phyloP scores from a whole-genome alignment of 2,888 invertebrate genomes.

The Melieria omissa region DNA sequence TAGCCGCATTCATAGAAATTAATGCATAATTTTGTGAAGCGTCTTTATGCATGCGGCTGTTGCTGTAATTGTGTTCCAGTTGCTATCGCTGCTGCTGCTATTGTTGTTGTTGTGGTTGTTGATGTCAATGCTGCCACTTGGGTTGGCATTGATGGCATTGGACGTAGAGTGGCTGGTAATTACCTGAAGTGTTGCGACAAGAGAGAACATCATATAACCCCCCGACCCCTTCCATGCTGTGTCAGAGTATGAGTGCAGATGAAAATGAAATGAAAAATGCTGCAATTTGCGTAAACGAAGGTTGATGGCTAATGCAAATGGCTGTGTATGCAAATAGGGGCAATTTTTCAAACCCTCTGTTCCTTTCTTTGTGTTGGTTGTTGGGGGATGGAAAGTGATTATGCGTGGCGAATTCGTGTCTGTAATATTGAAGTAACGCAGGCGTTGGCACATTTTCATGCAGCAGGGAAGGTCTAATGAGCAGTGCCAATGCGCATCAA shows the following conservation, averaged over 20 bases:
- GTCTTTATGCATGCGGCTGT: neutral
- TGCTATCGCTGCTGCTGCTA: conserved; percentile 16
- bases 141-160: conserved; percentile 23
- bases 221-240: too few relatives aligned
- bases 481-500: too few relatives aligned
- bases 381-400: neutral
- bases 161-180: conserved; percentile 21
- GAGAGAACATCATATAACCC: neutral
- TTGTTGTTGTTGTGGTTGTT: conserved; percentile 19
- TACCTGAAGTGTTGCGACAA: conserved; percentile 21
- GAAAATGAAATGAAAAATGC: neutral
- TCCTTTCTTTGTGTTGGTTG: neutral
- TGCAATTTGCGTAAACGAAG: conserved; percentile 17
- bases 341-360: neutral
- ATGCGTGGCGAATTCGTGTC: too few relatives aligned
- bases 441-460: too few relatives aligned
- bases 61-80: conserved; percentile 23
- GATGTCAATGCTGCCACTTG: conserved; percentile 22
- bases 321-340: neutral
- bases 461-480: too few relatives aligned
- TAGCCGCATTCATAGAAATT: conserved; percentile 55
- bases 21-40: conserved; percentile 55
- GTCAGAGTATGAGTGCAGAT: too few relatives aligned
- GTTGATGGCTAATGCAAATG: conserved; percentile 17
- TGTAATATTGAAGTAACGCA: too few relatives aligned